Base-by-base conservation (phyloP, 1,140 invertebrate genomes). In the Drosophila mauritiana region DNA sequence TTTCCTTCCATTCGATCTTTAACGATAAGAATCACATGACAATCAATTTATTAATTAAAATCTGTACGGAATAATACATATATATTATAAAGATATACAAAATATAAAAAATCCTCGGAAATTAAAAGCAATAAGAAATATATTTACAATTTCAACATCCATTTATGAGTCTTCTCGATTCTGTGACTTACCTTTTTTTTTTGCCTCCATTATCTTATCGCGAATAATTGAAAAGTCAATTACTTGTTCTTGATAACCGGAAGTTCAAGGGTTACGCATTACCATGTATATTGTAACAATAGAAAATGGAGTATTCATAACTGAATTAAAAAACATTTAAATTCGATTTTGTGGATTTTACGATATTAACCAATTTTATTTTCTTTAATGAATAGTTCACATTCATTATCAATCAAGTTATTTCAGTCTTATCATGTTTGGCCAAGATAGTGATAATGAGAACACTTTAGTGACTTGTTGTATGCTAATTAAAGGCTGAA, bases 401-500 rank as follows among this genome's bases (percentile, higher is more conserved):
- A 4, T 22, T 55, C 2, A n/a, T 70, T 56, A 56, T 57, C n/a
- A 40, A 27, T 3, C 10, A 20, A 27, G 25, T 37, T 22, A 34
- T 22, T 12, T 13, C 34, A 31, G 43, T 51, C 20, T 51, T 55
- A 52, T 52, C 58, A 39, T 39, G 51, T 51, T 73, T 42, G 20
- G 15, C 3, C 4, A 56, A 52, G 70, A 65, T 65, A 62, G 34
- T 31, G 36, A 39, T 25, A 81, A 69, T 56, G 37, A 59, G 59
- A 49, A 20, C 13, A 48, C 27, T 36, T 68, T 43, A 15, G 17
- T 49, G 12, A 10, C 62, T 54, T 88, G 83, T 83, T 17, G 36
- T 53, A 79, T 69, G 45, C 79, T 83, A 86, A 86, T 88, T 79
- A 65, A 52, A 63, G 64, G 31, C 31, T 52, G 15, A 55, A 80